Evolutionary conservation across 2,888 invertebrate species (phyloP).

Genomic region (Megastigmus dorsalis): DNA sequence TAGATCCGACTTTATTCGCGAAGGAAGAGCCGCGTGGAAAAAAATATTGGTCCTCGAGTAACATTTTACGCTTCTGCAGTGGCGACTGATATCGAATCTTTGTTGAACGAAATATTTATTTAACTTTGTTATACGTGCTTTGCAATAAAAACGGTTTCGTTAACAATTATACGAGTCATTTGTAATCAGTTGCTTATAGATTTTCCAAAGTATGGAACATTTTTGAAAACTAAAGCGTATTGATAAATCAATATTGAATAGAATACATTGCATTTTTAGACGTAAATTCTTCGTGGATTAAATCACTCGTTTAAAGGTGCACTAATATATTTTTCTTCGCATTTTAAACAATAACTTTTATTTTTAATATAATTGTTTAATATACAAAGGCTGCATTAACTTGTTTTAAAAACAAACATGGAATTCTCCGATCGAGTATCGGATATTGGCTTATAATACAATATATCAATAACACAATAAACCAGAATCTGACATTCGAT

Average conservation of each 20-base stretch:
- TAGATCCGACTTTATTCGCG: background rate
- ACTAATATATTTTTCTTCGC: too few relatives aligned
- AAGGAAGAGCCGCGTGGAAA: too few relatives aligned
- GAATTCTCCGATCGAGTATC: too few relatives aligned
- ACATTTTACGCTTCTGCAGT: background rate
- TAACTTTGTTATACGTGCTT: background rate
- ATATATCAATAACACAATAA: too few relatives aligned
- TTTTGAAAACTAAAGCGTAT: background rate
- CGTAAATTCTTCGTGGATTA: background rate
- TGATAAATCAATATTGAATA: background rate
- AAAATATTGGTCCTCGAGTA: too few relatives aligned
- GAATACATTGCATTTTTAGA: background rate
- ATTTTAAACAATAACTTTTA: too few relatives aligned
- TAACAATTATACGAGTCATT: background rate
- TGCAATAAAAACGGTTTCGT: background rate
- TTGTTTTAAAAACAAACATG: too few relatives aligned
- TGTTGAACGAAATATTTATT: background rate
- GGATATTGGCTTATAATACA: too few relatives aligned
- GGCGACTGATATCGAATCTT: background rate
- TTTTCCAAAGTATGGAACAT: conserved; percentile 8
- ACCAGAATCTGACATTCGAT: too few relatives aligned
- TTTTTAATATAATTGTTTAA: too few relatives aligned
- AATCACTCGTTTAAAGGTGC: background rate
- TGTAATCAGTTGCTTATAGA: background rate
- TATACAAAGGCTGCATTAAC: background rate